Evolutionary conservation across 2,888 invertebrate genomes (phyloP), one percentile per base, ranked within the genome.

Genomic region (Heliconius hortense): DNA sequence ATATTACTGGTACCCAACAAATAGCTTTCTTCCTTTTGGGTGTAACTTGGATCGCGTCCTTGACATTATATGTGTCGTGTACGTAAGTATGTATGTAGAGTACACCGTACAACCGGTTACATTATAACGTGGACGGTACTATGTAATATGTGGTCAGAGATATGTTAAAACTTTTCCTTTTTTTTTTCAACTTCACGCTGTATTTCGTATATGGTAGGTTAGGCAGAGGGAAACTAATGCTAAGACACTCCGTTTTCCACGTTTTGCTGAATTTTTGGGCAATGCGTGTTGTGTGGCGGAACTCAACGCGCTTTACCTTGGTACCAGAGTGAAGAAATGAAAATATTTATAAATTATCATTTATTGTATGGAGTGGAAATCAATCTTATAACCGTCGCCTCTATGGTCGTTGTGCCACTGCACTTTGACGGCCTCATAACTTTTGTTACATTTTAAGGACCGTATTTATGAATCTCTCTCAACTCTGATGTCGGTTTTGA

Each of bases 11-110:
- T 56, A 48, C n/a, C 48, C 28, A 60, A 63, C 43, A 60, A 39
- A 60, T 53, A 39, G 74, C 76, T 71, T 74, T 77, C 74, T 72
- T 71, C 74, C 71, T 68, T 77, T 75, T 66, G 28, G 69, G 63
- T 70, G 70, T 75, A 39, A 60, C 39, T 21, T 11, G 64, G 31
- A 24, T 64, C 10, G 39, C 68, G 35, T 35, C 78, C 78, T 76
- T 78, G 78, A 78, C 78, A 78, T 78, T 78, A 71, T 74, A 66
- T 64, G 24, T 66, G 2, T 66, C 1, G 7, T 15, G 8, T 26
- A 35, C 24, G 48, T 76, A 59, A n/a, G 5, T 18, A 56, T 59
- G 53, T 70, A 76, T 72, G 63, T 76, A 26, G 74, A 75, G 70
- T 75, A 70, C 69, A 4, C n/a, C n/a, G n/a, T n/a, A 59, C 13